Percentiles rank a stretch among this genome's conserved stretches.
Evolutionary conservation across 2,888 invertebrate species (phyloP).

Genomic region (Cryptocheilus praepositus): DNA sequence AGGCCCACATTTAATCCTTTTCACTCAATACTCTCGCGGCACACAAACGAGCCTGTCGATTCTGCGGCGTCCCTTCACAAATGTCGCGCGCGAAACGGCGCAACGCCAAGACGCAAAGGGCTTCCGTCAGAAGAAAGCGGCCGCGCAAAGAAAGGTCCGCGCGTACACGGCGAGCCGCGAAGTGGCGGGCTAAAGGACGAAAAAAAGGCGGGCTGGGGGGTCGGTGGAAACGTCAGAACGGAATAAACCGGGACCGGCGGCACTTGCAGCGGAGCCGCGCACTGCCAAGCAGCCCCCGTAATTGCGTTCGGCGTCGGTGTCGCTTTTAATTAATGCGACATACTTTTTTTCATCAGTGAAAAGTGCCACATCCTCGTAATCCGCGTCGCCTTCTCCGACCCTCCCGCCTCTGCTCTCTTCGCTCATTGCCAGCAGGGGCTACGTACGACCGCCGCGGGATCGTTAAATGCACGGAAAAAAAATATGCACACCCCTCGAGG

Average conservation of each 20-base stretch:
- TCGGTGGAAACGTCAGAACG: slow-evolving; percentile 39
- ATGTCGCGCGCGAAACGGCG: too few relatives aligned
- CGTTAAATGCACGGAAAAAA: slow-evolving; percentile 53
- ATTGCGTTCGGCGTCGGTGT: slow-evolving; percentile 58
- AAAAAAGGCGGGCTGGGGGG: slow-evolving; percentile 29
- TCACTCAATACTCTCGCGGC: too few relatives aligned
- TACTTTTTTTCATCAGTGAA: slow-evolving; percentile 67
- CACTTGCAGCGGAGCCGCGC: slow-evolving; percentile 30
- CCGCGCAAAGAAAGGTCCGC: neutral
- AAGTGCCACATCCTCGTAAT: slow-evolving; percentile 63
- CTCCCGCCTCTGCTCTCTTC: neutral
- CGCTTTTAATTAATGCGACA: slow-evolving; percentile 72
- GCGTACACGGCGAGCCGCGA: slow-evolving; percentile 5
- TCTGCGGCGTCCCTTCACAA: too few relatives aligned
- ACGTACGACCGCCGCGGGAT: slow-evolving; percentile 43
- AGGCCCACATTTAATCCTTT: too few relatives aligned
- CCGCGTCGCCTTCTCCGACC: slow-evolving; percentile 22
- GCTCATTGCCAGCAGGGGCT: slow-evolving; percentile 34
- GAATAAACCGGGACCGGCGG: slow-evolving; percentile 38
- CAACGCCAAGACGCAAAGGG: too few relatives aligned
- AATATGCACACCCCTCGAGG: slow-evolving; percentile 44
- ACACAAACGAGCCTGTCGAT: too few relatives aligned
- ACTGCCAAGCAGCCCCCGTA: slow-evolving; percentile 45
- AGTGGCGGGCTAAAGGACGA: slow-evolving; percentile 1
- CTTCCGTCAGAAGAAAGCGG: too few relatives aligned